phyloP scores from a whole-genome alignment of 1,140 invertebrate species.

The Lamellibrachia luymesi region DNA sequence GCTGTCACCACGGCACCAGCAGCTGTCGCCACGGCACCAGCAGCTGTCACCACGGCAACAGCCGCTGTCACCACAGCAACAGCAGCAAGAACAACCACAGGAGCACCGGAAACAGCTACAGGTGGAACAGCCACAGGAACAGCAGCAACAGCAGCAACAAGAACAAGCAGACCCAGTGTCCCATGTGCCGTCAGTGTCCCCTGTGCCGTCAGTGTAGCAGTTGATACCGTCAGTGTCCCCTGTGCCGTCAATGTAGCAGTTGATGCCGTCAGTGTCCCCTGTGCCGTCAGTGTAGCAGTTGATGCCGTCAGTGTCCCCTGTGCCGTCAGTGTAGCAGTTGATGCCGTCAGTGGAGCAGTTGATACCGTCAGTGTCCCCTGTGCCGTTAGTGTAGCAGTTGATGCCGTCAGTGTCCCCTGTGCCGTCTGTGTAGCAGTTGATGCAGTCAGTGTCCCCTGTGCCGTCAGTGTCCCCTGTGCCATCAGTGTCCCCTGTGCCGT shows the following conservation, averaged over 20 bases:
- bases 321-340: not conserved
- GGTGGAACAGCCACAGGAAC: no score
- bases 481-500: not conserved
- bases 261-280: not conserved
- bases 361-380: not conserved
- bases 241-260: not conserved
- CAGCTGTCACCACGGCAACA: not conserved
- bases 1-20: not conserved
- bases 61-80: not conserved
- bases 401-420: not conserved
- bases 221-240: not conserved
- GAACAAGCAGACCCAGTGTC: not conserved
- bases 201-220: not conserved
- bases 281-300: not conserved
- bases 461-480: not conserved
- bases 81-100: not conserved
- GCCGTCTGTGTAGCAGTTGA: not conserved
- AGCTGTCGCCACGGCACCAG: not conserved
- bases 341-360: not conserved
- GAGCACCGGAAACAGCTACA: not conserved
- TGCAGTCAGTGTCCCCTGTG: not conserved
- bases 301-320: not conserved
- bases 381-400: not conserved
- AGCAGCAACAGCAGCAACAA: not conserved
- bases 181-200: not conserved